Evolutionary conservation across 1,140 invertebrate genomes (phyloP), one percentile per base, ranked within the genome.

Genomic region (Zaprionus vittiger): DNA sequence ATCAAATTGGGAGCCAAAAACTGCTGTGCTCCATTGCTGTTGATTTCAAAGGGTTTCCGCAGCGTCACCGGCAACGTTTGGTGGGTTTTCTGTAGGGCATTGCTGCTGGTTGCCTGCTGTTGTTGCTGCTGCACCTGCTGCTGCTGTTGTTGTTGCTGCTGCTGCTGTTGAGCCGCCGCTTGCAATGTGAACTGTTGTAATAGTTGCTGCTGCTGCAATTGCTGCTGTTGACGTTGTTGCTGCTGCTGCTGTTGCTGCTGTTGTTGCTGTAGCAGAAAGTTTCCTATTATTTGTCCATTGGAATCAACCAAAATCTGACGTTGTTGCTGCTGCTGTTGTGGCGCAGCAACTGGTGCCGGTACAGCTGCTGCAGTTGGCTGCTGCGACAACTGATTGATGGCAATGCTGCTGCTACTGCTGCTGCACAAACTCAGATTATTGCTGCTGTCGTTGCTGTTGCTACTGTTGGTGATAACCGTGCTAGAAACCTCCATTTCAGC

Each of bases 401-500:
- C 55, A 38, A 89, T 69, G 55, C 52, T 70, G 60, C 84, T 91
- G 56, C 73, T 81, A 34, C 79, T 91, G 64, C 80, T 90, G 44
- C 90, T 87, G 69, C 91, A 87, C 24, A 83, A 64, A 24, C 84
- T 91, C 17, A 87, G 55, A 24, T 90, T 84, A 55, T 92, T 91
- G 65, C 78, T 85, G 74, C 92, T 93, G 71, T 93, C 92, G 47
- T 91, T 91, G 57, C 90, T 92, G 72, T 93, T 93, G 77, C 86
- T 91, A 65, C 86, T 92, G 65, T 91, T 93, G 22, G 91, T 93
- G 17, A 91, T 80, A 11, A 93, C 92, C 0, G 92, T 93, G 62
- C 92, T 93, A n/a, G 91, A 84, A 0, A 93, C 92, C 60, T 93
- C 92, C 90, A 92, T 91, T 79, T 93, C 92, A 12, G 91, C 85